Base-by-base conservation (phyloP, 2,888 invertebrate species). In the Synergus gifuensis region DNA sequence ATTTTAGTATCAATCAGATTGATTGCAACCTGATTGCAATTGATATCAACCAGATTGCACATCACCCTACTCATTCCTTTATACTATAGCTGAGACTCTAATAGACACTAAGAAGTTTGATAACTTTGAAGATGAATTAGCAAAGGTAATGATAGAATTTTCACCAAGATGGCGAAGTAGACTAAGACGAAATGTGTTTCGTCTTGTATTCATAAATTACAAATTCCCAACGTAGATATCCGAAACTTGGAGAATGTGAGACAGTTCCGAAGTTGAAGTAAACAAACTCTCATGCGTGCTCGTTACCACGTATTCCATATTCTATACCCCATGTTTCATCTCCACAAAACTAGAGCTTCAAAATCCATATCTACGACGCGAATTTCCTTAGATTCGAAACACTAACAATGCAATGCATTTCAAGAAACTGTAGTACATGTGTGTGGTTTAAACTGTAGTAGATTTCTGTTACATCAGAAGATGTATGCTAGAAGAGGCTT, bases 91-190 rank as follows among this genome's bases (percentile, higher is more conserved):
- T 62, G 12, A 5, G 62, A 62, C 9, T 22, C 62, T 7, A 62
- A 28, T 14, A 28, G 22, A 62, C 8, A 46, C 14, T 22, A 22
- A 46, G 1, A 67, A 67, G 44, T 36, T 73, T 36, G 9, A 54
- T n/a, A 54, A 54, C 49, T 16, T 16, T 3, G 49, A 14, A 8
- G 54, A 73, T 54, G 36, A 73, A 54, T 73, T 54, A 73, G 54
- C 16, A 36, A 28, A 36, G 73, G 4, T 28, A 49, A 36, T 49
- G 79, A 83, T 83, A 80, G 79, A 67, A 77, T 83, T 62, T 28
- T 12, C 7, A 28, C 22, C 14, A 73, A 49, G 28, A 49, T 49
- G 73, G 8, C 73, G 28, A 46, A 69, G 28, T 28, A 28, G 16
- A 69, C 28, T 73, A n/a, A n/a, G 40, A 73, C 12, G 54, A 73